Percentiles rank a stretch among this genome's conserved stretches.
These are phyloP conservation scores for Stictocephala bisonia DNA, from an alignment of 2,888 invertebrate species.

Conservation along the genomic window DNA sequence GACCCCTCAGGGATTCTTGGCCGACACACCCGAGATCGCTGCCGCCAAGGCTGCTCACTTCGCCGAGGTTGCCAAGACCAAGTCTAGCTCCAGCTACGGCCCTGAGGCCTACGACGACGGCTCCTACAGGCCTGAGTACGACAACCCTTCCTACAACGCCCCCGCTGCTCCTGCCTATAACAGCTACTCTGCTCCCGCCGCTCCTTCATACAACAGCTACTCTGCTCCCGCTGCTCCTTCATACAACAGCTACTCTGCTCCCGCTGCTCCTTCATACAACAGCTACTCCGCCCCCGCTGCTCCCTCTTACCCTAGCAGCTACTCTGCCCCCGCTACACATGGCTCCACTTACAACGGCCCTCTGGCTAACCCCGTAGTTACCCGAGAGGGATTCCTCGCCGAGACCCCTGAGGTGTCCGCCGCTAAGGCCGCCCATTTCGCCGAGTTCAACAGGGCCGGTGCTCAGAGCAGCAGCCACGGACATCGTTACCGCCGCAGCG, in stretches of 20 bases:
- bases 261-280: not conserved
- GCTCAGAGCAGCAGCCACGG: slow-evolving; percentile 9
- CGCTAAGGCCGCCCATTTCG: slow-evolving; percentile 50
- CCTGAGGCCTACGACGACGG: slow-evolving; percentile 21
- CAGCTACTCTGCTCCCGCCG: slow-evolving; percentile 22
- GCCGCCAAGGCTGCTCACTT: slow-evolving; percentile 32
- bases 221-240: slow-evolving; percentile 30
- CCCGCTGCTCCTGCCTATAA: slow-evolving; percentile 34
- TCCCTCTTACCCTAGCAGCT: slow-evolving; percentile 14
- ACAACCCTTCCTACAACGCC: slow-evolving; percentile 42
- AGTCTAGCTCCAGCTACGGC: not conserved
- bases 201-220: not conserved
- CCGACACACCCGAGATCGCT: slow-evolving; percentile 46
- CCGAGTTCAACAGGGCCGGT: slow-evolving; percentile 39
- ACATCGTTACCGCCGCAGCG: slow-evolving; percentile 31
- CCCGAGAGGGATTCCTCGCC: slow-evolving; percentile 40
- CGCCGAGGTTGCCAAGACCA: slow-evolving; percentile 22
- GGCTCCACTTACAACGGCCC: slow-evolving; percentile 46
- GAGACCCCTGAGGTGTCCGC: slow-evolving; percentile 47
- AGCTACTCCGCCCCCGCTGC: slow-evolving; percentile 30
- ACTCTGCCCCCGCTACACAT: slow-evolving; percentile 17
- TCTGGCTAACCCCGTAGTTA: slow-evolving; percentile 33
- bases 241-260: not conserved
- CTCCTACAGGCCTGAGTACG: slow-evolving; percentile 29
- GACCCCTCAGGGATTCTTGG: slow-evolving; percentile 38